Conservation (phyloP, 1,140 invertebrate species). For the Drosophila willistoni region DNA sequence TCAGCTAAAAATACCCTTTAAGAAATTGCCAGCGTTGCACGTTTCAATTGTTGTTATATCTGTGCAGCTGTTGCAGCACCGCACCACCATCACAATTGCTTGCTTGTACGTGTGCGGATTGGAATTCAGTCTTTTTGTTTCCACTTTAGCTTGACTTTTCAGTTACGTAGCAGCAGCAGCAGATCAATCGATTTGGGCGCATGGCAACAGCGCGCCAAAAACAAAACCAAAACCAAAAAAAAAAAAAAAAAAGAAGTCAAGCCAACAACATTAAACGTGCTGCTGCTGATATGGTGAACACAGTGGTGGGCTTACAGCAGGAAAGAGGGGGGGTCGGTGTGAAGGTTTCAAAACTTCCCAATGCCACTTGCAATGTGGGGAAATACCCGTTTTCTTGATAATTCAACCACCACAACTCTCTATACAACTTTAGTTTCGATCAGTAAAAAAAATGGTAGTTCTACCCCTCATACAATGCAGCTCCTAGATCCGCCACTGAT, state of each 20-base stretch:
- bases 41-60: slow-evolving; percentile 20
- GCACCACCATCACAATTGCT: slow-evolving; percentile 31
- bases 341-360: not conserved
- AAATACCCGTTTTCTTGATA: too few relatives aligned
- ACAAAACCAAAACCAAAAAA: not conserved
- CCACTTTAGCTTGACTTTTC: slow-evolving; percentile 31
- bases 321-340: not conserved
- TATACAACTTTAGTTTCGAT: not conserved
- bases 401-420: too few relatives aligned
- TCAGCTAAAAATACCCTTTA: slow-evolving; percentile 52
- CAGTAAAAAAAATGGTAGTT: not conserved
- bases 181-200: slow-evolving; percentile 32
- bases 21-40: slow-evolving; percentile 30
- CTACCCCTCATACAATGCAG: not conserved
- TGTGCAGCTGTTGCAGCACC: slow-evolving; percentile 56
- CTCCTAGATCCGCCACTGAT: not conserved
- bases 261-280: slow-evolving; percentile 24
- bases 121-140: slow-evolving; percentile 20
- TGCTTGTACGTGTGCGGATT: slow-evolving; percentile 33
- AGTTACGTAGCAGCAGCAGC: slow-evolving; percentile 38
- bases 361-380: not conserved
- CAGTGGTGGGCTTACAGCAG: not conserved
- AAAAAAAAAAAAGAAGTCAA: slow-evolving; percentile 7
- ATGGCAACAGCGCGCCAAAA: slow-evolving; percentile 59
- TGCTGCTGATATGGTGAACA: slow-evolving; percentile 66